Conservation (phyloP, 2,888 invertebrate species). For the Tanypteryx hageni region DNA sequence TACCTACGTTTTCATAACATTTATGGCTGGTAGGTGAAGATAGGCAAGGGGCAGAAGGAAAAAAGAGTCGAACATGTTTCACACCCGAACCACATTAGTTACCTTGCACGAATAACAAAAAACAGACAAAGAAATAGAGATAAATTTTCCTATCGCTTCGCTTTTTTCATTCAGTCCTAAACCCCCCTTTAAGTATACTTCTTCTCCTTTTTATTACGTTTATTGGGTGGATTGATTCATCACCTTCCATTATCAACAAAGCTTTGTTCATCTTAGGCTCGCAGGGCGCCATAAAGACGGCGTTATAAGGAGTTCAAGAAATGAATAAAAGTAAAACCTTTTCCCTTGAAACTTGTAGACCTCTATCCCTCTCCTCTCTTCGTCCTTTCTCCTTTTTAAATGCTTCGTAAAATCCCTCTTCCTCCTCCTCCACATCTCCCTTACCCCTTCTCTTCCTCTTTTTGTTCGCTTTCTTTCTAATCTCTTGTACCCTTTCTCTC, state of each 20-base stretch:
- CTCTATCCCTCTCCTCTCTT: neutral
- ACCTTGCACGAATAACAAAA: too few species aligned
- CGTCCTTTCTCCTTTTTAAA: neutral
- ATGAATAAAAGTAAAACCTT: neutral
- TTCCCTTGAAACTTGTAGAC: neutral
- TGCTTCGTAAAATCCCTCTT: neutral
- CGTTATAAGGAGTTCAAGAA: neutral
- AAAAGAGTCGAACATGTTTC: too few species aligned
- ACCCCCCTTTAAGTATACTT: neutral
- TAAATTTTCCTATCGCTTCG: neutral
- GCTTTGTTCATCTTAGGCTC: neutral
- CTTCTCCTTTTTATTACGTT: neutral
- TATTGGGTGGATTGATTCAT: slow-evolving; percentile 8
- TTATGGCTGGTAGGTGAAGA: too few species aligned
- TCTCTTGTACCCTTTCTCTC: neutral
- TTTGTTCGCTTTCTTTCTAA: neutral
- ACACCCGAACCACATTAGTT: too few species aligned
- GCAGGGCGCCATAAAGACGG: slow-evolving; percentile 2
- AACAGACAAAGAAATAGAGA: neutral
- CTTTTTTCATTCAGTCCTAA: neutral
- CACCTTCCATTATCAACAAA: neutral
- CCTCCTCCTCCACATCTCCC: neutral
- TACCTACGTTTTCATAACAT: too few species aligned
- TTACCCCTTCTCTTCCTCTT: neutral
- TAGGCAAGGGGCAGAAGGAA: too few species aligned